Conservation (phyloP, 2,113 vertebrate genomes). For the Phyllopteryx taeniolatus region DNA sequence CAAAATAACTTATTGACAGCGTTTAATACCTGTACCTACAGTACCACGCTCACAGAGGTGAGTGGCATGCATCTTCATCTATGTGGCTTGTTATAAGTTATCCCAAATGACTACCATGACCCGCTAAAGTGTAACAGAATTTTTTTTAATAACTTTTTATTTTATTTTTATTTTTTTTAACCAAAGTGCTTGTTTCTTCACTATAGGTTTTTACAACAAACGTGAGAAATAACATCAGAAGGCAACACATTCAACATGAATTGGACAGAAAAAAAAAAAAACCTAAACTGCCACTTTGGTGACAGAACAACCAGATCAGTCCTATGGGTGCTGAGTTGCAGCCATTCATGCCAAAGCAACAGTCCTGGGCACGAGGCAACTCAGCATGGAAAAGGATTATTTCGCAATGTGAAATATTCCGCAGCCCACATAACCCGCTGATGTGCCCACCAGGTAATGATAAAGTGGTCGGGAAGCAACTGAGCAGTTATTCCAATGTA, state of each 20-base stretch:
- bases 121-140: constrained; percentile 45
- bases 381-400: constrained; percentile 3
- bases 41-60: constrained; percentile 41
- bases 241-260: constrained; percentile 55
- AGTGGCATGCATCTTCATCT: constrained; percentile 54
- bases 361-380: constrained; percentile 11
- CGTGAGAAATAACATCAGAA: constrained; percentile 32
- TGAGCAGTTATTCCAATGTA: neutral
- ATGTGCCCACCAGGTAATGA: neutral
- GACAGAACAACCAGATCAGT: constrained; percentile 16
- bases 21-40: constrained; percentile 47
- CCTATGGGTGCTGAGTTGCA: constrained; percentile 6
- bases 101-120: constrained; percentile 39
- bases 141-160: constrained; percentile 43
- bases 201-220: constrained; percentile 47
- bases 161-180: constrained; percentile 33
- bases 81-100: constrained; percentile 34
- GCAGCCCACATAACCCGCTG: neutral
- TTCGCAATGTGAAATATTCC: neutral
- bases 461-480: constrained; percentile 18
- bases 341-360: constrained; percentile 37
- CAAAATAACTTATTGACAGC: constrained; percentile 52
- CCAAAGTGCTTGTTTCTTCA: constrained; percentile 50
- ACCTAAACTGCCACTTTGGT: constrained; percentile 19
- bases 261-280: constrained; percentile 22